Percentiles rank a stretch among this genome's conserved stretches.
Evolutionary conservation across 2,888 invertebrate genomes (phyloP).

Genomic region (Cylloceria caligata): DNA sequence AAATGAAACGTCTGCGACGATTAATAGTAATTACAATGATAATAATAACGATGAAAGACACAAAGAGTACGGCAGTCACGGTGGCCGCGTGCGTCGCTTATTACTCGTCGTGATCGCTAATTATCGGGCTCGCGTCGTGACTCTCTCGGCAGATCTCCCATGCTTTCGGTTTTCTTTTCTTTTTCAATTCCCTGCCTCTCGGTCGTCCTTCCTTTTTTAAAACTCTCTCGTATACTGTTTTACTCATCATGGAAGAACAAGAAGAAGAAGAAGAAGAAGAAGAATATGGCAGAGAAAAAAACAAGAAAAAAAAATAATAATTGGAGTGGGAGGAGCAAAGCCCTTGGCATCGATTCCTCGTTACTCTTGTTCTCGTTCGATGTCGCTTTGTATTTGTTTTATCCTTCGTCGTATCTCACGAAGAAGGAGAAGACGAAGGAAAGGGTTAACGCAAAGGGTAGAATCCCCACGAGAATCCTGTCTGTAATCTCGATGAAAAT

Average conservation of each 20-base stretch:
- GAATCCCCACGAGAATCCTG: constrained; percentile 54
- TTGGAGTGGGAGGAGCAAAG: constrained; percentile 47
- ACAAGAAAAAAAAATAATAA: constrained; percentile 51
- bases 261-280: constrained; percentile 65
- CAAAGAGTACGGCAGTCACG: constrained; percentile 13
- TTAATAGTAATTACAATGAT: constrained; percentile 25
- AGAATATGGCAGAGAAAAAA: constrained; percentile 58
- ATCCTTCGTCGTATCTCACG: constrained; percentile 53
- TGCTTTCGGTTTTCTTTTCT: constrained; percentile 44
- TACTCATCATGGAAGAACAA: constrained; percentile 68
- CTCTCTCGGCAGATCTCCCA: constrained; percentile 53
- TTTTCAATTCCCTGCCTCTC: constrained; percentile 37
- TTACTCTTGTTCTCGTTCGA: constrained; percentile 67
- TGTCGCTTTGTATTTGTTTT: constrained; percentile 68
- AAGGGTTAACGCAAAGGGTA: constrained; percentile 58
- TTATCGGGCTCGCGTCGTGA: constrained; percentile 69
- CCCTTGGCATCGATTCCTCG: constrained; percentile 68
- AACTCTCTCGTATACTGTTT: constrained; percentile 34
- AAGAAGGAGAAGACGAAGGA: constrained; percentile 51
- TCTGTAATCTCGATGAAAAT: constrained; percentile 68
- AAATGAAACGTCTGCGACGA: not conserved
- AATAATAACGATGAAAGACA: not conserved
- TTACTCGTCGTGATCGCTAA: constrained; percentile 67
- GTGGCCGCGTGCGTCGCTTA: constrained; percentile 56
- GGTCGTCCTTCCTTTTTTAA: constrained; percentile 14